Evolutionary conservation across 2,888 invertebrate species (phyloP), one percentile per base, ranked within the genome.

Genomic region (Mystacides longicornis): DNA sequence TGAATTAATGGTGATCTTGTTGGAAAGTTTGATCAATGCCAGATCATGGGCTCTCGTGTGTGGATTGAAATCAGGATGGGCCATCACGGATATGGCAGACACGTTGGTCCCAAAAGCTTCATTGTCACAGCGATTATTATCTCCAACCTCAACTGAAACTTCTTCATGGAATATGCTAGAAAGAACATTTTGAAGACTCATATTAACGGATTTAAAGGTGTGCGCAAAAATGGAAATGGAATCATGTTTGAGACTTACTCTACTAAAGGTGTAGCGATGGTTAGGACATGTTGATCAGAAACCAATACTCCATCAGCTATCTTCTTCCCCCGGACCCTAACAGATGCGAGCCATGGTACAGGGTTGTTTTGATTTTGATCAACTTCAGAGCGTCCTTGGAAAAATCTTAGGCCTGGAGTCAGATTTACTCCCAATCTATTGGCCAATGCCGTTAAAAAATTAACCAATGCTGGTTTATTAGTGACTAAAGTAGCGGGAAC

Each of bases 201-300:
- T 7, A 31, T 9, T 9, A 31, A 43, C 5, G 43, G 43, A 43
- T 11, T 11, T 18, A 43, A 43, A 43, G 4, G 18, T 16, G 16
- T 5, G 4, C 43, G 5, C 16, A 16, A 11, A 11, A 5, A 43
- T 11, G 20, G 22, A 22, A 43, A 21, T 16, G 43, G 9, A 33
- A 42, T 51, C 16, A 43, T 31, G 9, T 19, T 23, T 52, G 20
- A 23, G 45, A 49, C 56, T 63, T 66, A 81, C 80, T 75, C 73
- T 46, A 75, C 63, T 1, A 82, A 62, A 56, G 70, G 71, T 33
- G 75, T 74, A 0, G 81, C 80, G 7, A 80, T 72, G 14, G 81
- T 81, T 23, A 83, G 59, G 3, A 83, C 69, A 63, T 81, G 81
- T 64, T 72, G 73, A 65, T 81, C 78, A 60, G 81, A 81, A 61